Evolutionary conservation across 1,140 invertebrate genomes (phyloP), one percentile per base, ranked within the genome.

Genomic region (Drosophila biarmipes): DNA sequence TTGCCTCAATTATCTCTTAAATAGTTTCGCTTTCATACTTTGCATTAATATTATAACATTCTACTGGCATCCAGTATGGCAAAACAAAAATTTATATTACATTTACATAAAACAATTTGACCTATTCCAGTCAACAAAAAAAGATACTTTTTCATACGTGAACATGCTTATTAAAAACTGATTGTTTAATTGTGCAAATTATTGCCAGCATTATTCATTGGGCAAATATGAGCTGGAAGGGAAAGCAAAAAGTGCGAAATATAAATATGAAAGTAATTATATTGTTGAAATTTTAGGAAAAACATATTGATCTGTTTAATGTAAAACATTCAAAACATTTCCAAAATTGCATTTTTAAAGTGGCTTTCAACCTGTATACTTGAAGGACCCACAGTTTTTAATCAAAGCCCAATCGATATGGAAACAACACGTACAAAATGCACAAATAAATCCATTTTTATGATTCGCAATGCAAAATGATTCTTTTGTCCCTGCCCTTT

Each of bases 361-460:
- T 34, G 24, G 19, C 6, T 2, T 27, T 2, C 11, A 31, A 15
- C 24, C 34, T 31, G 57, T 34, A 48, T 38, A 38, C 10, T 17
- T 11, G 14, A 34, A 17, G 19, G n/a, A 21, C 42, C 45, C 21
- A 10, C 27, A 2, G n/a, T 24, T 15, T 35, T 19, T 31, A 61
- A 43, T 12, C 54, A 51, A 27, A 43, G 7, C 51, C 42, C 12
- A 17, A 64, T 7, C 15, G 21, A 35, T 52, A 42, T 10, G 29
- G 10, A 42, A 48, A 69, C 42, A 66, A 53, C 71, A 75, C 61
- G 53, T 67, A 48, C 72, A n/a, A 40, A 66, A 58, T 74, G 53
- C 73, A 67, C 46, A 76, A 76, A 76, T 68, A 76, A 76, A 76
- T 75, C 72, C 73, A 58, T 75, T 76, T 75, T 68, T 76, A 75